Conservation (phyloP, 2,113 vertebrate genomes). For the Periophthalmodon schlosseri region DNA sequence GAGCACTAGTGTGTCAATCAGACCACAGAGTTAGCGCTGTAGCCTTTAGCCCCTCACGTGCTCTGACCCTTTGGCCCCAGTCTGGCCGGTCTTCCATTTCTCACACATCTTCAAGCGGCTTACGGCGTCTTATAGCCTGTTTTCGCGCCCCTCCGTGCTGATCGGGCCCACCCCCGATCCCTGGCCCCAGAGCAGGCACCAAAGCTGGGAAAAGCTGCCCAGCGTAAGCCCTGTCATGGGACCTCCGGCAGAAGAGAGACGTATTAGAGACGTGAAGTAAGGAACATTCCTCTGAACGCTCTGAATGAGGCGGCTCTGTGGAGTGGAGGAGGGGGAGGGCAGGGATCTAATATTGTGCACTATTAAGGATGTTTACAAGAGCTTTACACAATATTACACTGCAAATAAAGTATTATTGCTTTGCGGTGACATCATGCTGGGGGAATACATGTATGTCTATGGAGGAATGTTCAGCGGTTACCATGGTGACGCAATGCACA, state of each 20-base stretch:
- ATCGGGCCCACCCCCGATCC: slow-evolving; percentile 62
- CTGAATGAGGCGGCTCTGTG: background rate
- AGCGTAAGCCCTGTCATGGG: slow-evolving; percentile 59
- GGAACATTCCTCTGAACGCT: slow-evolving; percentile 28
- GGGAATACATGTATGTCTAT: too few relatives aligned
- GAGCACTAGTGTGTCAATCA: too few relatives aligned
- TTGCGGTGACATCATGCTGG: too few relatives aligned
- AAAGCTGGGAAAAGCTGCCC: slow-evolving; percentile 59
- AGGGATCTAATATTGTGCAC: too few relatives aligned
- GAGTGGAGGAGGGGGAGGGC: too few relatives aligned
- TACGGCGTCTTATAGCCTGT: slow-evolving; percentile 61
- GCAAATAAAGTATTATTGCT: too few relatives aligned
- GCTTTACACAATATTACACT: too few relatives aligned
- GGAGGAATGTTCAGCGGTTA: too few relatives aligned
- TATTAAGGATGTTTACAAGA: too few relatives aligned
- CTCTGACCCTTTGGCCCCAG: slow-evolving; percentile 35
- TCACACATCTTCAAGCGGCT: slow-evolving; percentile 75
- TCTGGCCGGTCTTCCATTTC: slow-evolving; percentile 57
- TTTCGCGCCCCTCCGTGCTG: slow-evolving; percentile 64
- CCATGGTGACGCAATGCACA: too few relatives aligned
- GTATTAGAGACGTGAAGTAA: slow-evolving; percentile 47
- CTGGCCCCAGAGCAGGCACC: slow-evolving; percentile 50
- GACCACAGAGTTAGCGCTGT: too few relatives aligned
- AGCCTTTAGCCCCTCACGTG: slow-evolving; percentile 26
- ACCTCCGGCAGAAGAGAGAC: slow-evolving; percentile 1